phyloP scores from a whole-genome alignment of 2,797 vertebrate species.

The Hippopotamyrus pictus region DNA sequence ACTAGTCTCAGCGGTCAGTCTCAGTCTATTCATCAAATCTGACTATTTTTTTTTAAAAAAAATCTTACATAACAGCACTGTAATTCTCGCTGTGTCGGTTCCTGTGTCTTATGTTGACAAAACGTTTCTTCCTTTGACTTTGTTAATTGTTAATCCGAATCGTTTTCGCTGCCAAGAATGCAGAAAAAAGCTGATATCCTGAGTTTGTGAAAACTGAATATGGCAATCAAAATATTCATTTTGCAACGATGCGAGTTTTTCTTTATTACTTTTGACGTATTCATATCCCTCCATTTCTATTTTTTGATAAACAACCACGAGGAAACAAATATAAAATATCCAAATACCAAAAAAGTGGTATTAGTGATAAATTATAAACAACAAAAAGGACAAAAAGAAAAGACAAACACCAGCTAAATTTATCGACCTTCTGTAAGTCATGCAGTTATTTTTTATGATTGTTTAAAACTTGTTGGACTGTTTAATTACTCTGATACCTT shows the following conservation, averaged over 20 bases:
- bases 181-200: neutral
- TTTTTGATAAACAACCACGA: neutral
- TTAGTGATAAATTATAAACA: constrained; percentile 25
- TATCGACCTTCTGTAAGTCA: neutral
- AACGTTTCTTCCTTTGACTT: constrained; percentile 13
- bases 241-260: neutral
- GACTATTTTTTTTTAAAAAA: neutral
- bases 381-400: constrained; percentile 21
- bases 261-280: neutral
- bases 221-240: neutral
- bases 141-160: neutral
- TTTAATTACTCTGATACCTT: neutral
- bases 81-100: constrained; percentile 6
- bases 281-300: neutral
- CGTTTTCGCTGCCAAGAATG: neutral
- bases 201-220: neutral
- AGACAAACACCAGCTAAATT: constrained; percentile 2
- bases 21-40: constrained; percentile 19
- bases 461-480: neutral
- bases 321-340: constrained; percentile 9
- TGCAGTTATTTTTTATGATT: neutral
- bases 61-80: constrained; percentile 11
- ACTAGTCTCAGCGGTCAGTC: neutral
- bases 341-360: neutral
- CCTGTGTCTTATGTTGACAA: constrained; percentile 8